phyloP scores from a whole-genome alignment of 2,888 invertebrate genomes.

The Ochlodes sylvanus region DNA sequence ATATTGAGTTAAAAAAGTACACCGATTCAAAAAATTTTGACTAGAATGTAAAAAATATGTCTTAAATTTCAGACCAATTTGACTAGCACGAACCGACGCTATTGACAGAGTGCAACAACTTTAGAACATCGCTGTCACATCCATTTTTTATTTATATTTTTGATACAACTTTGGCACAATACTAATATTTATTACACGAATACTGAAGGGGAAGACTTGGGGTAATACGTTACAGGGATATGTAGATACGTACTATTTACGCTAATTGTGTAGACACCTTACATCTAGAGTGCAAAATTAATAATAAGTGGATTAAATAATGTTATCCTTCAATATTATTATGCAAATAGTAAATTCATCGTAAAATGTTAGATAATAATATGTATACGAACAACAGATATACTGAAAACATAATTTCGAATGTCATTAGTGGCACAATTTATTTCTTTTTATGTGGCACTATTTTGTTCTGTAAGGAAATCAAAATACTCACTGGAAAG shows the following conservation, averaged over 20 bases:
- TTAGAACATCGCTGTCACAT: constrained; percentile 55
- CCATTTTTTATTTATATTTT: constrained; percentile 55
- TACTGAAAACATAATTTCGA: constrained; percentile 31
- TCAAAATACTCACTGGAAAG: constrained; percentile 63
- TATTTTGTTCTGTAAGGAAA: constrained; percentile 52
- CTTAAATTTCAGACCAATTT: constrained; percentile 72
- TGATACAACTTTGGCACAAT: constrained; percentile 80
- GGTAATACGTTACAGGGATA: constrained; percentile 74
- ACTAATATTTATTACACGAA: constrained; percentile 65
- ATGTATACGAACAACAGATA: constrained; percentile 14
- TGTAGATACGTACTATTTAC: constrained; percentile 63
- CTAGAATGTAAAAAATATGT: constrained; percentile 72
- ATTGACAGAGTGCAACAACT: constrained; percentile 56
- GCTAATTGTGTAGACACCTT: constrained; percentile 67
- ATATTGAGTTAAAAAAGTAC: constrained; percentile 54
- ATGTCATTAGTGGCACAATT: constrained; percentile 68
- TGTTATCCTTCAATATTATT: constrained; percentile 40
- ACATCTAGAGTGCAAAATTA: constrained; percentile 79
- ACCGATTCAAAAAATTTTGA: constrained; percentile 78
- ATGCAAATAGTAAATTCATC: constrained; percentile 20
- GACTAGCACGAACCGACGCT: constrained; percentile 76
- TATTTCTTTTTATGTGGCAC: constrained; percentile 68
- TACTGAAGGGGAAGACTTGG: constrained; percentile 81
- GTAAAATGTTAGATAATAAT: constrained; percentile 23
- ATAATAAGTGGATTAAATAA: constrained; percentile 64